These are phyloP conservation scores for Ailurus styani DNA, from an alignment of 2,113 vertebrate species.

Conservation along the genomic window DNA sequence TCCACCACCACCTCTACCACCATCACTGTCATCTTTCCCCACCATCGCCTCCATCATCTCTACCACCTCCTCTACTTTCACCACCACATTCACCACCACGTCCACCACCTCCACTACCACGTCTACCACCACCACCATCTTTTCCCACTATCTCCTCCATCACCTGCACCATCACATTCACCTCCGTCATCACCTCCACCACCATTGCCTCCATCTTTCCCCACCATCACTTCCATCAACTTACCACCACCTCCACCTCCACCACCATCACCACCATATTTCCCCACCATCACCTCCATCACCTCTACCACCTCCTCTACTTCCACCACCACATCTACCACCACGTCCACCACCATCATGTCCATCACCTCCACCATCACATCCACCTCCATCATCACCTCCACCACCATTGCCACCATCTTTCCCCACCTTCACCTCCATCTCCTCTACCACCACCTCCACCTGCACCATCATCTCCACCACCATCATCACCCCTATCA, in stretches of 20 bases:
- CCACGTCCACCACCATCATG: neutral
- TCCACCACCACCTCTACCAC: neutral
- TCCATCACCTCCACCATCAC: neutral
- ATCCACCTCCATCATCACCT: too few species aligned
- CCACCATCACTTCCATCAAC: too few species aligned
- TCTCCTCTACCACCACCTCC: rapidly evolving
- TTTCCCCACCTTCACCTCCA: neutral
- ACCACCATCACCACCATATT: neutral
- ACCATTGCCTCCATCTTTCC: neutral
- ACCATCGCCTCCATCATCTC: too few species aligned
- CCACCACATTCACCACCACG: neutral
- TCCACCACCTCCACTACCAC: neutral
- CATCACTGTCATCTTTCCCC: neutral
- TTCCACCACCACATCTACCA: rapidly evolving
- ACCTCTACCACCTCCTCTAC: neutral
- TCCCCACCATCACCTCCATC: neutral
- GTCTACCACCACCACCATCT: neutral
- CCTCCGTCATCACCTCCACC: rapidly evolving
- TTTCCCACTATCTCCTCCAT: neutral
- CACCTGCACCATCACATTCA: rapidly evolving
- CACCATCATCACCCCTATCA: neutral
- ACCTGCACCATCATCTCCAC: neutral
- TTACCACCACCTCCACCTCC: too few species aligned
- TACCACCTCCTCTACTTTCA: rapidly evolving
- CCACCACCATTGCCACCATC: neutral